These are phyloP conservation scores for Argyrosomus regius DNA, from an alignment of 2,797 vertebrate species.

Conservation along the genomic window DNA sequence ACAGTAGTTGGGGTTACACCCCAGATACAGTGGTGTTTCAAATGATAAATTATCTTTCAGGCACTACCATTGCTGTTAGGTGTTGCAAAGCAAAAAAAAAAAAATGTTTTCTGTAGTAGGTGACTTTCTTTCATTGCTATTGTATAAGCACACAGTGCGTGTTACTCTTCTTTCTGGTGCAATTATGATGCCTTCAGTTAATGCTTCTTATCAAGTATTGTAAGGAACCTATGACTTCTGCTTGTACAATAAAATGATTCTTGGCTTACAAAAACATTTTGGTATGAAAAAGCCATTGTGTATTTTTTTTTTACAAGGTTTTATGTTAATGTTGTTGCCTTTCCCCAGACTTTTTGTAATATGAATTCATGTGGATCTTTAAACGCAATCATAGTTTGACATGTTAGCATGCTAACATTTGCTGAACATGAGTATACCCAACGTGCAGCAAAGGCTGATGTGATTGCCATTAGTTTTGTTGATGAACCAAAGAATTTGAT, in stretches of 20 bases:
- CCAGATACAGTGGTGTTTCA: conserved; percentile 30
- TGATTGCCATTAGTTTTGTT: not conserved
- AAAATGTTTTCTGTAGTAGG: conserved; percentile 25
- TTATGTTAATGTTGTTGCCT: not conserved
- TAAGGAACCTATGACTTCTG: conserved; percentile 64
- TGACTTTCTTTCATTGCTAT: conserved; percentile 35
- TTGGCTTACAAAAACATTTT: conserved; percentile 55
- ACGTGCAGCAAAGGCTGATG: not conserved
- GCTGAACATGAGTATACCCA: not conserved
- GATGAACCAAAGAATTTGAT: not conserved
- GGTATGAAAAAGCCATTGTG: not conserved
- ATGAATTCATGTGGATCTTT: not conserved
- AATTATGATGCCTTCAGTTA: conserved; percentile 62
- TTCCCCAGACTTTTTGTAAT: not conserved
- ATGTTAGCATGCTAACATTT: not conserved
- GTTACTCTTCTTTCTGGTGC: conserved; percentile 59
- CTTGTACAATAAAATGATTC: conserved; percentile 80
- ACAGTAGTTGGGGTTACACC: conserved; percentile 1
- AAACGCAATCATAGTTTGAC: not conserved
- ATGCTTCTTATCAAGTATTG: conserved; percentile 63
- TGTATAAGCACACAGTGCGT: conserved; percentile 53
- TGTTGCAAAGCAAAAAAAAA: conserved; percentile 50
- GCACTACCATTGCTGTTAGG: conserved; percentile 41
- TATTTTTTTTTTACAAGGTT: not conserved
- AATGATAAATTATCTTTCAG: conserved; percentile 24